Percentiles rank a stretch among this genome's conserved stretches.
These are phyloP conservation scores for Pelobates fuscus DNA, from an alignment of 2,113 vertebrate species.

Conservation along the genomic window DNA sequence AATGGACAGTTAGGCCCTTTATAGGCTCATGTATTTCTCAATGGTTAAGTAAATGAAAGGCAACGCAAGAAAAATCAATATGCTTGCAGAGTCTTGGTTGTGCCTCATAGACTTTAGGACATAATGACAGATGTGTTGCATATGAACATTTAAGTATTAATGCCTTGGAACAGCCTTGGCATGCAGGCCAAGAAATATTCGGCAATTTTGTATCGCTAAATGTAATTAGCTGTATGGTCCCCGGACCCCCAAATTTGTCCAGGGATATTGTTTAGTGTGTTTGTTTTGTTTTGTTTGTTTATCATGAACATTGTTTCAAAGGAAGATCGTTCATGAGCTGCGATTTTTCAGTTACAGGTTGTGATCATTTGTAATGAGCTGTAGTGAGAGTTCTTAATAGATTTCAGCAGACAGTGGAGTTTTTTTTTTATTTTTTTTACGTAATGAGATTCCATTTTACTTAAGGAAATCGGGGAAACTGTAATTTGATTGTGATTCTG, in stretches of 20 bases:
- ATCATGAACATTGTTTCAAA: conserved; percentile 63
- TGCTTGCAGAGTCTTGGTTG: conserved; percentile 81
- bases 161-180: conserved; percentile 75
- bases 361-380: background rate
- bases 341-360: background rate
- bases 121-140: conserved; percentile 88
- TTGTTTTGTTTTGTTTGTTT: conserved; percentile 55
- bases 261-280: conserved; percentile 65
- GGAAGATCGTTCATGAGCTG: conserved; percentile 27
- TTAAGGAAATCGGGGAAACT: background rate
- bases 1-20: conserved; percentile 87
- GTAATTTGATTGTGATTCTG: conserved; percentile 9
- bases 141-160: conserved; percentile 85
- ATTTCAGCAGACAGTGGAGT: background rate
- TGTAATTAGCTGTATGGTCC: conserved; percentile 72
- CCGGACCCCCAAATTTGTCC: conserved; percentile 58
- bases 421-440: background rate
- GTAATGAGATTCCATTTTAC: background rate
- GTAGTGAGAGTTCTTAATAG: background rate
- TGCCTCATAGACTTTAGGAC: conserved; percentile 85
- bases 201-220: conserved; percentile 74
- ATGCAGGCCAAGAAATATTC: conserved; percentile 73
- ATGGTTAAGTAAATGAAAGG: conserved; percentile 88
- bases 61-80: conserved; percentile 87
- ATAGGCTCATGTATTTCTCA: conserved; percentile 84